Conservation (phyloP, 2,113 vertebrate genomes). For the Atractosteus spatula region DNA sequence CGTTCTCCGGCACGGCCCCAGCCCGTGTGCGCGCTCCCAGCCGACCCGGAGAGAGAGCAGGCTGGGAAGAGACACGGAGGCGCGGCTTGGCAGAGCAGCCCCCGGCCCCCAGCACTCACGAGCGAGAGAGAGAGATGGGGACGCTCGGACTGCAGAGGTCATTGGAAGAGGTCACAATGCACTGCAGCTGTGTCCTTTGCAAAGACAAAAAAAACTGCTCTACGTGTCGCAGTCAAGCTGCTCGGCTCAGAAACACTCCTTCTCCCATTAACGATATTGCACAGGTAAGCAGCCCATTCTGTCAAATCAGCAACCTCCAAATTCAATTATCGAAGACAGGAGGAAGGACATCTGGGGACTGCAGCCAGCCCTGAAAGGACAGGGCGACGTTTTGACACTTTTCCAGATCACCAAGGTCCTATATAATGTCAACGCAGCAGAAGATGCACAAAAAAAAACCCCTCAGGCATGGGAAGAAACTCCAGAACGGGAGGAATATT, state of each 20-base stretch:
- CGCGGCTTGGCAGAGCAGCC: no score
- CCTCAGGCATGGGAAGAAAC: no score
- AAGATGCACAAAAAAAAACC: no score
- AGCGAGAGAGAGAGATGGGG: not conserved
- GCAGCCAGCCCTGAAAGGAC: not conserved
- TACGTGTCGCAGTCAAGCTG: not conserved
- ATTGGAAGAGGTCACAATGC: not conserved
- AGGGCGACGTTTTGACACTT: not conserved
- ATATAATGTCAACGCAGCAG: not conserved
- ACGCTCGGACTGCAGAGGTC: not conserved
- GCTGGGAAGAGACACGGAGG: no score
- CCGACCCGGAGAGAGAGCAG: no score
- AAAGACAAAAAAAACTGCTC: not conserved
- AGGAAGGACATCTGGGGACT: not conserved
- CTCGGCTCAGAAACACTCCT: not conserved
- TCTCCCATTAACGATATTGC: not conserved
- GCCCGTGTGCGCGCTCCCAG: no score
- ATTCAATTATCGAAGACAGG: not conserved
- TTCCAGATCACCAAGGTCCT: not conserved
- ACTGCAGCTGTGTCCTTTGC: not conserved
- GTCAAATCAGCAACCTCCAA: slow-evolving; percentile 5
- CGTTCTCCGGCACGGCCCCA: no score
- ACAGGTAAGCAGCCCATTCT: not conserved
- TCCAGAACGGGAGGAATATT: no score
- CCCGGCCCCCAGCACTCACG: not conserved